Evolutionary conservation across 2,888 invertebrate species (phyloP).

Genomic region (Nemotelus nigrinus): DNA sequence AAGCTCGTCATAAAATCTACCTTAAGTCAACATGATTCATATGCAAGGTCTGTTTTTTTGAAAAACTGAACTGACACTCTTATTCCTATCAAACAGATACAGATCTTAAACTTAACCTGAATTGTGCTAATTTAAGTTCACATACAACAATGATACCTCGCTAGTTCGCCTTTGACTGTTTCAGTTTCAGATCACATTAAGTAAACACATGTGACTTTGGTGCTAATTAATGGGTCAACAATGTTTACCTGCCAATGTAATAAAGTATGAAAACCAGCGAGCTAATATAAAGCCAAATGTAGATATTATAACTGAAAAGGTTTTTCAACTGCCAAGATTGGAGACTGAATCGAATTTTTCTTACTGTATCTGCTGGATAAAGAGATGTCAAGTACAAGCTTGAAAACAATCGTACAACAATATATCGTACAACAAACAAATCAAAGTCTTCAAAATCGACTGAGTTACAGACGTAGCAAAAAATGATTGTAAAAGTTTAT

Average conservation of each 20-base stretch:
- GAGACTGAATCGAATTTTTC: background rate
- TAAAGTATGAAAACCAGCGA: background rate
- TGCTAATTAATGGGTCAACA: conserved; percentile 25
- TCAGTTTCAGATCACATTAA: conserved; percentile 6
- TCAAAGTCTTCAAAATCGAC: too few relatives aligned
- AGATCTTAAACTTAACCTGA: conserved; percentile 18
- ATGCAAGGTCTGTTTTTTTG: too few relatives aligned
- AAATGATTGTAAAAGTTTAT: too few relatives aligned
- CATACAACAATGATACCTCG: background rate
- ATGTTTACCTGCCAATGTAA: conserved; percentile 27
- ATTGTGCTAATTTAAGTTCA: conserved; percentile 14
- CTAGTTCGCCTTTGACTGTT: background rate
- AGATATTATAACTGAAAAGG: conserved; percentile 9
- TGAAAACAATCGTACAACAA: too few relatives aligned
- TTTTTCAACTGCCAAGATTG: background rate
- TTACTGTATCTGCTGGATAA: too few relatives aligned
- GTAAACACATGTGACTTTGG: background rate
- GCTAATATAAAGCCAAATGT: background rate
- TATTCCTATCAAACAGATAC: background rate
- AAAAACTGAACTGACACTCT: too few relatives aligned
- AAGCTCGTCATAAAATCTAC: too few relatives aligned
- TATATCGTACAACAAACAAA: too few relatives aligned
- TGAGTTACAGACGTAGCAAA: too few relatives aligned
- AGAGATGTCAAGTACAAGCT: too few relatives aligned
- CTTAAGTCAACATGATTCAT: too few relatives aligned